These are phyloP conservation scores for Romanogobio albipinnatus DNA, from an alignment of 2,113 vertebrate genomes.

Conservation along the genomic window DNA sequence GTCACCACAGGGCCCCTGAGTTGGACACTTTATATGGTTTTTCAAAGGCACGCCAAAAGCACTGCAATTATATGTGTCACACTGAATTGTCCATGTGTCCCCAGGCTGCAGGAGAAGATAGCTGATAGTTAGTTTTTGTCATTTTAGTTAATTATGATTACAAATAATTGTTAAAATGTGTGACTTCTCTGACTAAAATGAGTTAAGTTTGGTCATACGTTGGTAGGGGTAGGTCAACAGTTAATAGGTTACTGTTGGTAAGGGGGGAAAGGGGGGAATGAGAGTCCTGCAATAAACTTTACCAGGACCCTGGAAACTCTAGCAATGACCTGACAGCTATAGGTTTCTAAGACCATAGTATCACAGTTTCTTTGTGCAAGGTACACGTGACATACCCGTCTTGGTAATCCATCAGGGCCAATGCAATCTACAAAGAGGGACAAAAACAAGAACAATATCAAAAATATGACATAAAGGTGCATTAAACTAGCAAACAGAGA, in stretches of 20 bases:
- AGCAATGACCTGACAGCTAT: no score
- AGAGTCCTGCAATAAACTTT: conserved; percentile 59
- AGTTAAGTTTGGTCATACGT: not conserved
- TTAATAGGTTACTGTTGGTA: no score
- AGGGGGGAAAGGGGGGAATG: no score
- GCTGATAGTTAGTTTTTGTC: no score
- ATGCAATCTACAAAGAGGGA: conserved; percentile 73
- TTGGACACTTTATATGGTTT: conserved; percentile 5
- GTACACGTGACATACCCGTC: conserved; percentile 65
- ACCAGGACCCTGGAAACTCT: not conserved
- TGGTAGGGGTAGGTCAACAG: not conserved
- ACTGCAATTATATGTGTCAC: conserved; percentile 21
- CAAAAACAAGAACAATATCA: conserved; percentile 26
- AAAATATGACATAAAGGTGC: not conserved
- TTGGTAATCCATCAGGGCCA: conserved; percentile 79
- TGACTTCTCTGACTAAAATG: conserved; percentile 62
- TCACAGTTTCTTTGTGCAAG: not conserved
- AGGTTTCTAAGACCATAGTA: not conserved
- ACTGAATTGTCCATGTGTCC: conserved; percentile 35
- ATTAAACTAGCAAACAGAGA: not conserved
- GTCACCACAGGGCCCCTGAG: not conserved
- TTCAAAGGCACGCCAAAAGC: not conserved
- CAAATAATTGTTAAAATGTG: not conserved
- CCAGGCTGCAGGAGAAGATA: conserved; percentile 40
- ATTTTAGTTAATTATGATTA: not conserved